Base-by-base conservation (phyloP, 1,140 invertebrate species). In the Lepidurus couesii region DNA sequence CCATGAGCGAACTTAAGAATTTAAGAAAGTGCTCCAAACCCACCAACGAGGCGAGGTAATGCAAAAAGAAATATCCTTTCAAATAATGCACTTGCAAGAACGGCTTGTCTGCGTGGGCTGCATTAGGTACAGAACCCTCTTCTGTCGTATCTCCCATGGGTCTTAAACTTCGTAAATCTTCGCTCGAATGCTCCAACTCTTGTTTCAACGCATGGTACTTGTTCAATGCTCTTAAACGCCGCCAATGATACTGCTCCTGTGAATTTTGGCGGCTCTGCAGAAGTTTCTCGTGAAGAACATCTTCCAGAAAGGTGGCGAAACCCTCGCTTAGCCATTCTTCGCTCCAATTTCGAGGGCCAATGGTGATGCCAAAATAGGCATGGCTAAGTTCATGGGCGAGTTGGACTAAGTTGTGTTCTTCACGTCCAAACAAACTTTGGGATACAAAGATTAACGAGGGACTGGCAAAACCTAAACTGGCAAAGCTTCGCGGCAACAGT, bases 261-360 rank as follows among this genome's bases (percentile, higher is more conserved):
- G 21, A 44, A 65, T 75, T 16, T 75, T 74, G 24, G 34, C 34
- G 34, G 42, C 34, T 44, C 53, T 16, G n/a, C 75, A 77, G 53
- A 13, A 13, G 21, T 11, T 44, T 16, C 44, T 73, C 43, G 13
- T 75, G 78, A 53, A 87, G 80, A 43, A 85, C 81, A 79, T 87
- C 86, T 81, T 87, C 86, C 75, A 84, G 77, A 76, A 83, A 87
- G 9, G 86, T 86, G 73, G 86, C 86, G 82, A 87, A 86, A 3
- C 86, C 86, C 81, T 87, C 86, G 73, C 85, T 86, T 8, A 87
- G 79, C 86, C 86, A 87, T 81, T 86, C 86, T 82, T 87, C 86
- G n/a, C 84, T 85, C 86, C 86, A 87, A 81, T 87, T 84, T 42
- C 81, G 80, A 42, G 85, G 84, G 24, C 86, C 86, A 81, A 86